A percentile compares a stretch with the other conserved stretches of the same genome.
Conservation (phyloP, 2,113 vertebrate genomes). For the Psephotus haematonotus region DNA sequence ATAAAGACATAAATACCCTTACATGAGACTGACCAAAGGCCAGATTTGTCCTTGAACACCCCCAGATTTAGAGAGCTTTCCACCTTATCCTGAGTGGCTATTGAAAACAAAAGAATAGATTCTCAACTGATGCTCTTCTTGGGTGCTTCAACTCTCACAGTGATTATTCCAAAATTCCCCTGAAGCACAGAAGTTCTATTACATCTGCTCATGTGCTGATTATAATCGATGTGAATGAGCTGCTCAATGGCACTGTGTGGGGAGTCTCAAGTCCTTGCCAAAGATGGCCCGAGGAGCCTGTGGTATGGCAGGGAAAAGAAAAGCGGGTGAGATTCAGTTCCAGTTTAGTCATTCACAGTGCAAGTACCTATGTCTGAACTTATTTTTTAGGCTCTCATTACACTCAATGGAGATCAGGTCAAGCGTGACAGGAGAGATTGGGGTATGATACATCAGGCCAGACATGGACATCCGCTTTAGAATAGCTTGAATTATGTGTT, state of each 20-base stretch:
- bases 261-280: neutral
- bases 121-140: neutral
- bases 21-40: neutral
- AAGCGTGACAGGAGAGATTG: neutral
- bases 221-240: neutral
- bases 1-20: accelerated
- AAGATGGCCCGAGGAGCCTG: neutral
- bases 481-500: neutral
- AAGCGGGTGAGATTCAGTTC: neutral
- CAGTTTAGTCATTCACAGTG: neutral
- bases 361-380: neutral
- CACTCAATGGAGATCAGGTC: neutral
- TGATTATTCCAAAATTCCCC: neutral
- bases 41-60: neutral
- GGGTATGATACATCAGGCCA: neutral
- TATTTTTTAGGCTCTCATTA: neutral
- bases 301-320: neutral
- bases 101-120: neutral
- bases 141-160: neutral
- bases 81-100: neutral
- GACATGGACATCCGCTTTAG: neutral
- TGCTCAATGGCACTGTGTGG: neutral
- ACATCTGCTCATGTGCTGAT: neutral
- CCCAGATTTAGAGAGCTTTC: neutral
- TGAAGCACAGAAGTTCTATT: neutral